Evolutionary conservation across 1,140 invertebrate genomes (phyloP).

Genomic region (Nautilus pompilius): DNA sequence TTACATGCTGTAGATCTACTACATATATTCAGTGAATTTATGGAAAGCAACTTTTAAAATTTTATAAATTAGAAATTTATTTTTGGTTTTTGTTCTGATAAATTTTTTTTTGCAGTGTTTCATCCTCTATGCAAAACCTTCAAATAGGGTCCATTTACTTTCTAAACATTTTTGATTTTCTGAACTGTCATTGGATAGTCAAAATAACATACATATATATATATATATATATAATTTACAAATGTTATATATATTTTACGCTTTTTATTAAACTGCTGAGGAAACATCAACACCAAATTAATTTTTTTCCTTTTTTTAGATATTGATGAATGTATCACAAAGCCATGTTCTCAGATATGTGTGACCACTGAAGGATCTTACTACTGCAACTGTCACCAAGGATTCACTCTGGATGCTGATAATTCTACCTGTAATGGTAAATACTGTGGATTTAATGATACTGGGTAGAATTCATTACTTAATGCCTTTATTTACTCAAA

Average conservation of each 20-base stretch:
- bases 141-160: too few relatives aligned
- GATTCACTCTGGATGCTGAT: constrained; percentile 10
- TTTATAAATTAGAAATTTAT: too few relatives aligned
- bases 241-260: neutral
- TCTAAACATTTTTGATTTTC: too few relatives aligned
- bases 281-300: neutral
- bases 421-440: neutral
- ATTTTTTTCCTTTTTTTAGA: constrained; percentile 8
- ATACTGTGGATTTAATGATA: neutral
- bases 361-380: constrained; percentile 10
- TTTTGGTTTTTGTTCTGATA: too few relatives aligned
- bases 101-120: too few relatives aligned
- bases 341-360: constrained; percentile 12
- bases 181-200: too few relatives aligned
- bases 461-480: neutral
- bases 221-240: neutral
- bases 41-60: too few relatives aligned
- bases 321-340: constrained; percentile 12
- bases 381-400: constrained; percentile 11
- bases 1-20: too few relatives aligned
- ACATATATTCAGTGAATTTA: too few relatives aligned
- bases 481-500: too few relatives aligned
- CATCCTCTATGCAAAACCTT: too few relatives aligned
- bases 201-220: neutral
- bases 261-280: neutral